phyloP scores from a whole-genome alignment of 2,113 vertebrate genomes.

The Pelusios castaneus region DNA sequence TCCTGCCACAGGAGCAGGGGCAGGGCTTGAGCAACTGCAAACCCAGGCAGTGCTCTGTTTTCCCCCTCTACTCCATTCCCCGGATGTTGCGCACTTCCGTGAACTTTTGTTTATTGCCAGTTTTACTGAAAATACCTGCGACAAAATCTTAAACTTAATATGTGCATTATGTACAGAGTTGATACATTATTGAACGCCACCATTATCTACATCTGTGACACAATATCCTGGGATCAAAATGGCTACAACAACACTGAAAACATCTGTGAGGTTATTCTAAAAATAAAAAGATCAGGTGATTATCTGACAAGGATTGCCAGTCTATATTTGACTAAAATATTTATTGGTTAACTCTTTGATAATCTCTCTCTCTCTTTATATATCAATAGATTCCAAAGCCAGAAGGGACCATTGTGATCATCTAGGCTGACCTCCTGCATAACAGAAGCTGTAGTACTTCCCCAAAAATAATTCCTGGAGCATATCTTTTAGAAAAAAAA shows the following conservation, averaged over 20 bases:
- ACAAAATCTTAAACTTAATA: not conserved
- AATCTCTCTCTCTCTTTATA: not conserved
- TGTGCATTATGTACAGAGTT: not conserved
- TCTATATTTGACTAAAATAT: fast-evolving
- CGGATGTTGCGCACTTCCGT: too few relatives aligned
- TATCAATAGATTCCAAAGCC: not conserved
- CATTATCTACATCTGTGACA: not conserved
- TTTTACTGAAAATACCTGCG: too few relatives aligned
- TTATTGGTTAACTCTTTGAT: not conserved
- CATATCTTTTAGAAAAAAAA: not conserved
- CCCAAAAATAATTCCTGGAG: not conserved
- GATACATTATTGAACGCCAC: not conserved
- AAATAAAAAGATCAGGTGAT: not conserved
- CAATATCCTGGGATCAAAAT: not conserved
- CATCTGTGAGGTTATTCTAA: not conserved
- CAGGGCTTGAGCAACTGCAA: too few relatives aligned
- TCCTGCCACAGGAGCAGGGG: too few relatives aligned
- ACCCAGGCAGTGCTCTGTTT: too few relatives aligned
- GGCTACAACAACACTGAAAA: too few relatives aligned
- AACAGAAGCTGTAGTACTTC: not conserved
- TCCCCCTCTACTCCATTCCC: too few relatives aligned
- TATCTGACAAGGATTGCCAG: not conserved
- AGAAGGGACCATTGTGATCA: not conserved
- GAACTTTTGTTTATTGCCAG: too few relatives aligned
- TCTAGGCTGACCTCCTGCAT: not conserved